Conservation (phyloP, 2,888 invertebrate genomes). For the Drosophila nigritarsus region DNA sequence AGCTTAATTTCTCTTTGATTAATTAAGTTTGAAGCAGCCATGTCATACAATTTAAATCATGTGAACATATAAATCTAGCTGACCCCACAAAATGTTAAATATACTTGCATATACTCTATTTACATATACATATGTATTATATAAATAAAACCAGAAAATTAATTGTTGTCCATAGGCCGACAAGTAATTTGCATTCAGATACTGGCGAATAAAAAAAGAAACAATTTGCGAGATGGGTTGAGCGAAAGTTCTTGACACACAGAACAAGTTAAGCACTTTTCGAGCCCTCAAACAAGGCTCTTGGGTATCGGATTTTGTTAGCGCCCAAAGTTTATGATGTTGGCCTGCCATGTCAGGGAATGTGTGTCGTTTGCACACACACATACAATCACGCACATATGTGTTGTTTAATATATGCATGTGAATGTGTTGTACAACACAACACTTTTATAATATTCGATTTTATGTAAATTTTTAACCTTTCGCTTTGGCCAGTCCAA, state of each 20-base stretch:
- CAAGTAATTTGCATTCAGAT: background rate
- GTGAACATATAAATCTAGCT: background rate
- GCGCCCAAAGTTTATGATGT: conserved; percentile 49
- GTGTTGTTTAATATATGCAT: conserved; percentile 7
- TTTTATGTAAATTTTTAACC: conserved; percentile 76
- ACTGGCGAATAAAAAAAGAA: background rate
- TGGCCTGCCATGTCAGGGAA: conserved; percentile 41
- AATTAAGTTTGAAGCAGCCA: background rate
- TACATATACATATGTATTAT: background rate
- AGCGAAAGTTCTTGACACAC: conserved; percentile 42
- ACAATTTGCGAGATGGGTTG: conserved; percentile 26
- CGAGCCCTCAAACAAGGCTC: conserved; percentile 29
- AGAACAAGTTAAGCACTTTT: conserved; percentile 39
- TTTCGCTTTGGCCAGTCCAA: conserved; percentile 49
- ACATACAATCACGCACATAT: background rate
- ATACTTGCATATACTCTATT: background rate
- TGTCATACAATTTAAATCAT: background rate
- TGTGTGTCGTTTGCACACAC: conserved; percentile 39
- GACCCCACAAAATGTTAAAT: background rate
- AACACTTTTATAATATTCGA: conserved; percentile 58
- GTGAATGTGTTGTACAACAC: conserved; percentile 23
- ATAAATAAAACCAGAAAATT: background rate
- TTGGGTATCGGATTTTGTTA: conserved; percentile 20
- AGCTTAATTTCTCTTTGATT: background rate
- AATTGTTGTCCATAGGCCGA: background rate